Percentiles rank a stretch among this genome's conserved stretches.
phyloP scores from a whole-genome alignment of 1,140 invertebrate species.

The Zaprionus capensis region DNA sequence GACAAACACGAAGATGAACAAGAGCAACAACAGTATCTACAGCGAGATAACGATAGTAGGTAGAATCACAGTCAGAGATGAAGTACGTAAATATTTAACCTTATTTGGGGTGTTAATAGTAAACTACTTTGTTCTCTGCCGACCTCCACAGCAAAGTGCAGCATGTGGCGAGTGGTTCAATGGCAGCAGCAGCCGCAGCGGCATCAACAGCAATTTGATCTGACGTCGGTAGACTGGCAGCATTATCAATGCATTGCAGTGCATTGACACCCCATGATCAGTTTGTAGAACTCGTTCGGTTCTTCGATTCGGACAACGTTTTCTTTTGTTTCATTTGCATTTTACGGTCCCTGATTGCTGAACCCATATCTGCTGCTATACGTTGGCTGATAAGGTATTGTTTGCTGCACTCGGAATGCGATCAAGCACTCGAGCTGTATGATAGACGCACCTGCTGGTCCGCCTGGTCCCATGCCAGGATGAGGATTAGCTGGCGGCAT shows the following conservation, averaged over 20 bases:
- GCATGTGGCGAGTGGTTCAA: constrained; percentile 1
- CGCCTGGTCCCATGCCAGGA: constrained; percentile 48
- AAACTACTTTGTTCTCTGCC: constrained; percentile 32
- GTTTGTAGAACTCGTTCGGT: constrained; percentile 20
- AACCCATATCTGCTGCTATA: not conserved
- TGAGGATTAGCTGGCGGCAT: constrained; percentile 51
- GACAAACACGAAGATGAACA: not conserved
- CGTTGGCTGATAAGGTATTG: not conserved
- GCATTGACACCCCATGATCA: constrained; percentile 48
- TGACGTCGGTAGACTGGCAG: constrained; percentile 19
- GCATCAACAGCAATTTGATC: not conserved
- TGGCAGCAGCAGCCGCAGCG: not conserved
- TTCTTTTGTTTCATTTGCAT: constrained; percentile 30
- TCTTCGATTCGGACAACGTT: not conserved
- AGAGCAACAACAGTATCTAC: not conserved
- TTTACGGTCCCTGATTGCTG: not conserved
- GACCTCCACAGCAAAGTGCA: not conserved
- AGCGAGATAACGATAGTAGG: not conserved
- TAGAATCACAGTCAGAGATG: not conserved
- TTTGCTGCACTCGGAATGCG: not conserved
- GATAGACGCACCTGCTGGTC: constrained; percentile 57
- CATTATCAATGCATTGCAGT: constrained; percentile 53
- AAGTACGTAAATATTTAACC: constrained; percentile 32
- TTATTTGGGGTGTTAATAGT: constrained; percentile 29
- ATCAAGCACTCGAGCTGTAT: not conserved